These are phyloP conservation scores for Drosophila rubida DNA, from an alignment of 2,888 invertebrate species.

Conservation along the genomic window DNA sequence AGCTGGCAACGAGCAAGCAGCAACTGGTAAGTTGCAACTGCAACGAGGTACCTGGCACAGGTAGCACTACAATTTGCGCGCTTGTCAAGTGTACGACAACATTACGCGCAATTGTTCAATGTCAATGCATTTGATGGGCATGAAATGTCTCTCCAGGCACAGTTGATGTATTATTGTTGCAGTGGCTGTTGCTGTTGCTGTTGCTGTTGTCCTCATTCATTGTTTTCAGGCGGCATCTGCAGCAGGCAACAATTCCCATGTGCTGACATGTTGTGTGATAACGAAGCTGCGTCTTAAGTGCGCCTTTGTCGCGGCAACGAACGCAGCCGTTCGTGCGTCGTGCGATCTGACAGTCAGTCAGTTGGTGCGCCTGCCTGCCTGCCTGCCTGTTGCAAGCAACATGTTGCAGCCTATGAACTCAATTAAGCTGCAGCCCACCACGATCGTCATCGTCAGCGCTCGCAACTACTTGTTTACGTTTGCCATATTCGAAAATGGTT, in stretches of 20 bases:
- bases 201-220: conserved; percentile 62
- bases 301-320: conserved; percentile 63
- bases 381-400: conserved; percentile 9
- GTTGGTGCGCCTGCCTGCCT: neutral
- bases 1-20: conserved; percentile 1
- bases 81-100: conserved; percentile 81
- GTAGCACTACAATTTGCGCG: conserved; percentile 79
- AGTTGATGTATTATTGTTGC: conserved; percentile 43
- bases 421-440: conserved; percentile 10
- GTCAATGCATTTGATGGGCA: conserved; percentile 80
- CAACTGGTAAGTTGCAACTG: conserved; percentile 2
- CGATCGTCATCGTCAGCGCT: conserved; percentile 22
- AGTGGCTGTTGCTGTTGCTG: conserved; percentile 10
- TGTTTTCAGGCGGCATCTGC: conserved; percentile 61
- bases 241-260: conserved; percentile 71
- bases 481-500: conserved; percentile 22
- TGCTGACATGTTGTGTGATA: conserved; percentile 78
- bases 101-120: conserved; percentile 81
- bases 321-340: conserved; percentile 5
- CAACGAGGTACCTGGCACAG: conserved; percentile 44
- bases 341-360: neutral
- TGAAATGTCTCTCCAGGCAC: conserved; percentile 63
- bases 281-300: conserved; percentile 62
- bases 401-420: conserved; percentile 33
- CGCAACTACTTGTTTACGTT: conserved; percentile 50